Evolutionary conservation across 2,797 vertebrate genomes (phyloP).

Genomic region (Gambusia yucatana): DNA sequence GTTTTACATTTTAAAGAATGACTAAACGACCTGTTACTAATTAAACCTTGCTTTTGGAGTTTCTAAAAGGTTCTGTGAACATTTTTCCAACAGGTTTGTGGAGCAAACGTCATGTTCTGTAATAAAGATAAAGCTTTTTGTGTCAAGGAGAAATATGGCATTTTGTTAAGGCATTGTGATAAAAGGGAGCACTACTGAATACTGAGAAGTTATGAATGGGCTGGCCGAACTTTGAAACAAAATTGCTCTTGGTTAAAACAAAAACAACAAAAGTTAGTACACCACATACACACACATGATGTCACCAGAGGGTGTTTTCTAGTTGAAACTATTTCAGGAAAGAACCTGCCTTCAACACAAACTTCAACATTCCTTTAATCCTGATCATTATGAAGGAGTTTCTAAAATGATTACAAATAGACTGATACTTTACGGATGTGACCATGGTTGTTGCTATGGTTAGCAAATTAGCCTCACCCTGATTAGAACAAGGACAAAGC

Average conservation of each 20-base stretch:
- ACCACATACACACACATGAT: neutral
- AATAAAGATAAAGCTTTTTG: neutral
- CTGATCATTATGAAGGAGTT: neutral
- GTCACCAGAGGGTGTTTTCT: neutral
- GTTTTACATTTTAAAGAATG: neutral
- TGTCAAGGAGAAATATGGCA: neutral
- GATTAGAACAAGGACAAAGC: neutral
- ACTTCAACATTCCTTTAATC: neutral
- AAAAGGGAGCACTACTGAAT: neutral
- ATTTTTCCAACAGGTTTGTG: neutral
- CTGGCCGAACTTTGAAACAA: too few relatives aligned
- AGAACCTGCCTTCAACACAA: neutral
- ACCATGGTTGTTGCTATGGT: neutral
- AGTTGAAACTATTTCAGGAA: neutral
- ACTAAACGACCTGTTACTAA: neutral
- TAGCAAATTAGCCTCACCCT: neutral
- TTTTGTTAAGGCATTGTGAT: neutral
- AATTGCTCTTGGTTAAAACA: neutral
- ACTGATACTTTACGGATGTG: neutral
- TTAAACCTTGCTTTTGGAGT: neutral
- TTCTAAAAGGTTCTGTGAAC: neutral
- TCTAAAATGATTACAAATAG: neutral
- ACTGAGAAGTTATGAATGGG: too few relatives aligned
- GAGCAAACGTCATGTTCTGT: neutral
- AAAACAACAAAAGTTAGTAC: neutral